Base-by-base conservation (phyloP, 2,888 invertebrate species). In the Isotomurus palustris region DNA sequence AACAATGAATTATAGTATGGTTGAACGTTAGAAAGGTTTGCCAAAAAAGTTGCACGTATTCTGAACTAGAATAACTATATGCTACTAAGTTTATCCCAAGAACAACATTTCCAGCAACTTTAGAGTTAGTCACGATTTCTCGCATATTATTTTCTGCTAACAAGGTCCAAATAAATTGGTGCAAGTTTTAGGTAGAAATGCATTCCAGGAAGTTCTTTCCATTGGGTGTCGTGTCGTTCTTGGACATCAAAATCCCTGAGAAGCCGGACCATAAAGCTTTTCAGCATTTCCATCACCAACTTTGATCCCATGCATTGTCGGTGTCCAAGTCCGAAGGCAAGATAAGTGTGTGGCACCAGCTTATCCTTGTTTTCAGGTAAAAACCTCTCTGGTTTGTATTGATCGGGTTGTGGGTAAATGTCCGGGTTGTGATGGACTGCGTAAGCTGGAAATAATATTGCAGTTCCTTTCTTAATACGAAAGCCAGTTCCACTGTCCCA, bases 311-410 rank as follows among this genome's bases (percentile, higher is more conserved):
- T 6, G 21, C 43, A 43, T 21, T 43, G 43, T 43, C 43, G 3
- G 19, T 14, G 5, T 3, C 43, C 43, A 22, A 4, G 22, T 8
- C 43, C 43, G 14, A 43, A 43, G 5, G 22, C 12, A 8, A 65
- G 43, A 41, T 56, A 65, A 19, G 57, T 44, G 32, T 56, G 60
- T 12, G 53, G 58, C 43, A 53, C 53, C 2, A 65, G 3, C 36
- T 60, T 57, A 24, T 65, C 65, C 45, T 65, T 65, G 25, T 61
- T 62, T 53, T 62, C 61, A 1, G 64, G 56, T 10, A 64, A 36
- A 38, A 65, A 65, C 35, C 65, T n/a, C 36, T 65, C 65, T 0
- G 65, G 65, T 24, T 58, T 51, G 32, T 60, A 65, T n/a, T 19
- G 8, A 1, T 59, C 10, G 1, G 65, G 53, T 2, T 62, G 51